Evolutionary conservation across 2,113 vertebrate species (phyloP), one percentile per base, ranked within the genome.

Genomic region (Acanthisitta chloris): DNA sequence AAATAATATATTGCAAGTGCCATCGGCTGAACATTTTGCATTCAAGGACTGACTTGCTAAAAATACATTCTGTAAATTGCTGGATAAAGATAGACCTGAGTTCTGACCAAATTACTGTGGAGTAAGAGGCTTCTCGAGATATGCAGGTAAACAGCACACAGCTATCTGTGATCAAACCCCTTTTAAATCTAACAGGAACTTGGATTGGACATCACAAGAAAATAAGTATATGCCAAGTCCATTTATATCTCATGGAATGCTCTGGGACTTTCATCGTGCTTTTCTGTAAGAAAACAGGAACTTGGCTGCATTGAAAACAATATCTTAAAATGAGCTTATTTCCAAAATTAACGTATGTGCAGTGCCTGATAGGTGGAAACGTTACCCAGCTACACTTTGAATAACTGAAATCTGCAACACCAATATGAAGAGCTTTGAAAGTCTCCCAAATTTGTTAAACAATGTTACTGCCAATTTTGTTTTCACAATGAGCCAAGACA

Each of bases 201-300:
- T 97, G 94, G 94, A 97, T 42, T 57, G 64, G 87, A 95, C 88
- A 96, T 96, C 96, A 96, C 70, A 95, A 93, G 89, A 81, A 86
- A 95, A 94, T 54, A 84, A 62, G 62, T 91, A 72, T 65, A 92
- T 81, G 92, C 91, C 82, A 97, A 95, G 73, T 94, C 89, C 83
- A 94, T 93, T 94, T 96, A 88, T 95, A 82, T 89, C 64, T 81
- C 67, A 29, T 52, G 59, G 87, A 94, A 84, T 57, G 81, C 67
- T 91, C 78, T 91, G 90, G 55, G 74, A 88, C 88, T 95, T 94
- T 88, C 73, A 96, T 95, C 76, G 14, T 23, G 79, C 64, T 86
- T 88, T 96, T 79, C 85, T 92, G 78, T 67, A 94, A 79, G 86
- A 92, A 96, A 96, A 94, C 78, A 93, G 92, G 88, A 93, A 95